Conservation (phyloP, 2,888 invertebrate genomes). For the Andrena flavipes region DNA sequence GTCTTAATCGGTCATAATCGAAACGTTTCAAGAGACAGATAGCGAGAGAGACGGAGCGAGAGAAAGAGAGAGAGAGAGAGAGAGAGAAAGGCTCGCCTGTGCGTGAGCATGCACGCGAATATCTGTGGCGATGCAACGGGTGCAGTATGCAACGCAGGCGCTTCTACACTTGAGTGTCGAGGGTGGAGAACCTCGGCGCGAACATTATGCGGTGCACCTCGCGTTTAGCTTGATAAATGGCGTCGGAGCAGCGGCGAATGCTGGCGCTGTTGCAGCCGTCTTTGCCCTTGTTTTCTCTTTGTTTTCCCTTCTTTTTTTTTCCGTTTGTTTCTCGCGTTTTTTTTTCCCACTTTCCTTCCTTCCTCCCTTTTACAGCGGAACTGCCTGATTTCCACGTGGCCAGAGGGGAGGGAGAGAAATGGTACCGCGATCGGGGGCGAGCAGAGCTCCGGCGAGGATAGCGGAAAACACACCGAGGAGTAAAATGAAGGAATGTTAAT, state of each 20-base stretch:
- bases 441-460: no score
- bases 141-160: conserved; percentile 38
- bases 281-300: conserved; percentile 33
- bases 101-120: conserved; percentile 9
- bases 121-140: conserved; percentile 33
- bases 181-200: conserved; percentile 63
- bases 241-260: conserved; percentile 47
- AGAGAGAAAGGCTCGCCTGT: neutral
- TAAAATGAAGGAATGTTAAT: conserved; percentile 14
- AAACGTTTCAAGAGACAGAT: conserved; percentile 10
- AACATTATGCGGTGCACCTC: conserved; percentile 70
- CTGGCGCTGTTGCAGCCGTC: conserved; percentile 44
- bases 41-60: neutral
- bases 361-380: conserved; percentile 7
- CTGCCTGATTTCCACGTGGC: conserved; percentile 43
- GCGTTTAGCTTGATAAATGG: conserved; percentile 73
- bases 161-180: conserved; percentile 40
- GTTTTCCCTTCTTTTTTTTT: conserved; percentile 1
- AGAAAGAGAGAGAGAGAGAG: neutral
- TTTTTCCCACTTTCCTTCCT: neutral
- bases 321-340: conserved; percentile 27
- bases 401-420: neutral
- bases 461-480: conserved; percentile 2
- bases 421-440: neutral
- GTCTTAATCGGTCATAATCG: conserved; percentile 45